A percentile compares a stretch with the other conserved stretches of the same genome.
phyloP scores from a whole-genome alignment of 2,797 vertebrate genomes.

The Tenualosa ilisha region DNA sequence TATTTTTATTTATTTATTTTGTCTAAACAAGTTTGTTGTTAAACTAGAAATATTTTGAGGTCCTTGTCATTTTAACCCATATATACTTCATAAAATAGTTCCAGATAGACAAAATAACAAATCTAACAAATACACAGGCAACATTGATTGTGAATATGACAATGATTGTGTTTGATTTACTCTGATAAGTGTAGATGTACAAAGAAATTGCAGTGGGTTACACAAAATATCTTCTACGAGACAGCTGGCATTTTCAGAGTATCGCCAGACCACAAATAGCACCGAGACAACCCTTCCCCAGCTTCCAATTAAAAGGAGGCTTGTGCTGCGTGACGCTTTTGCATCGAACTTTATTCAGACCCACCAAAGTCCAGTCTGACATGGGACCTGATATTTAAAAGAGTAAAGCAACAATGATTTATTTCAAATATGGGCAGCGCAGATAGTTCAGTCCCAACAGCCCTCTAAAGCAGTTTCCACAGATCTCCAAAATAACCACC shows the following conservation, averaged over 20 bases:
- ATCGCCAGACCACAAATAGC: conserved; percentile 79
- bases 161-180: neutral
- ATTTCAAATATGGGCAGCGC: conserved; percentile 64
- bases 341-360: conserved; percentile 66
- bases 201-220: conserved; percentile 67
- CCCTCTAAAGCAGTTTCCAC: conserved; percentile 53
- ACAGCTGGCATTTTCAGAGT: conserved; percentile 84
- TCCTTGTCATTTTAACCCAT: neutral
- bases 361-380: conserved; percentile 60
- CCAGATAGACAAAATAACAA: neutral
- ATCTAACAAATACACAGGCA: neutral
- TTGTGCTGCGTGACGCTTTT: conserved; percentile 55
- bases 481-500: conserved; percentile 61
- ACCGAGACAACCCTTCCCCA: conserved; percentile 67
- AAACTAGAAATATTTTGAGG: neutral
- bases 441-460: conserved; percentile 45
- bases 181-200: conserved; percentile 36
- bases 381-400: conserved; percentile 53
- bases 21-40: neutral
- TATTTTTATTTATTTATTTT: neutral
- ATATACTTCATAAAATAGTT: neutral
- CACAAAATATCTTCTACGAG: conserved; percentile 62
- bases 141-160: neutral
- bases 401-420: conserved; percentile 54
- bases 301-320: conserved; percentile 73